phyloP scores from a whole-genome alignment of 2,113 vertebrate species.

The Spheniscus mendiculus region DNA sequence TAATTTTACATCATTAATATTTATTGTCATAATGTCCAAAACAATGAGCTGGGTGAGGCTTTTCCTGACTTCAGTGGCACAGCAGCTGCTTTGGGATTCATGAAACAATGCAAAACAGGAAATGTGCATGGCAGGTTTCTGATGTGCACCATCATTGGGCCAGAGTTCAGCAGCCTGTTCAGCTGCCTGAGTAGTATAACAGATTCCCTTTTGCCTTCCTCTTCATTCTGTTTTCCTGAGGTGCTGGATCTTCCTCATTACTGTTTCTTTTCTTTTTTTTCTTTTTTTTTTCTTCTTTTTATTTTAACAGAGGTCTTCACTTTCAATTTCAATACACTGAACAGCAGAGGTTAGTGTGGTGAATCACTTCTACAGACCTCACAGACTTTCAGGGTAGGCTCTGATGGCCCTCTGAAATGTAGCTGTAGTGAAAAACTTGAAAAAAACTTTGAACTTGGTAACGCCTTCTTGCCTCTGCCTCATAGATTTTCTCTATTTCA shows the following conservation, averaged over 20 bases:
- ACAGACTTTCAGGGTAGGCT: not conserved
- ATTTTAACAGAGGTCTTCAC: not conserved
- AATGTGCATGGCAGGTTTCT: conserved; percentile 12
- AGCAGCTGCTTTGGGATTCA: conserved; percentile 24
- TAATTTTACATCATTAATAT: conserved; percentile 49
- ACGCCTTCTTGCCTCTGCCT: not conserved
- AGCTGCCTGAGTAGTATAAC: conserved; percentile 2
- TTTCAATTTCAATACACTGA: not conserved
- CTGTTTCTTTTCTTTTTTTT: not conserved
- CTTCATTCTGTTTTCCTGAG: not conserved
- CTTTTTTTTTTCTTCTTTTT: not conserved
- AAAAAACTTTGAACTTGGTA: not conserved
- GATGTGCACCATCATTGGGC: not conserved
- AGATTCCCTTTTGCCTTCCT: conserved; percentile 32
- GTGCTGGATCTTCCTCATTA: not conserved
- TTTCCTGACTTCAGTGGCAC: conserved; percentile 49
- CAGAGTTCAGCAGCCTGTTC: conserved; percentile 36
- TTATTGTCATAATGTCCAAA: conserved; percentile 24
- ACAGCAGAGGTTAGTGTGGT: not conserved
- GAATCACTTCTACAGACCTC: not conserved
- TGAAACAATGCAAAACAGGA: conserved; percentile 57
- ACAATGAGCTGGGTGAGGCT: conserved; percentile 58
- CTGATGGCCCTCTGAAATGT: not conserved
- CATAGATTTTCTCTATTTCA: not conserved
- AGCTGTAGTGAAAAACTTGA: not conserved